phyloP scores from a whole-genome alignment of 1,140 invertebrate species.

The Danaus plexippus region DNA sequence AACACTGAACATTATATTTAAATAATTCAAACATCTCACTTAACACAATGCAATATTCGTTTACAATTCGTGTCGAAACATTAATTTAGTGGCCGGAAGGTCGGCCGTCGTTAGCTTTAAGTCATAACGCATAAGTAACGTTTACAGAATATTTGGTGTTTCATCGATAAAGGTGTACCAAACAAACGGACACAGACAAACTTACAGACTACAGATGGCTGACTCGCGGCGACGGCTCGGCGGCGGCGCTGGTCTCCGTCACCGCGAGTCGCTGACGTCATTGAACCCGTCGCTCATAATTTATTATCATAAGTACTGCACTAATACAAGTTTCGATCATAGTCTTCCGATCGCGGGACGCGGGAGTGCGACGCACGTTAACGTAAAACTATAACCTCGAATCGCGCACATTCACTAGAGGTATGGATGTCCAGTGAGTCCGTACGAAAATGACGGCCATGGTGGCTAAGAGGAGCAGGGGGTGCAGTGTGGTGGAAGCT shows the following conservation, averaged over 20 bases:
- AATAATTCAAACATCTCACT: constrained; percentile 38
- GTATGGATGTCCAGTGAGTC: constrained; percentile 59
- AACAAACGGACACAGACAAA: constrained; percentile 58
- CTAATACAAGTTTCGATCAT: constrained; percentile 64
- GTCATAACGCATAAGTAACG: constrained; percentile 46
- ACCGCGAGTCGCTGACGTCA: constrained; percentile 41
- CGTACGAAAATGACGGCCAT: constrained; percentile 41
- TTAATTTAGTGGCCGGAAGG: constrained; percentile 54
- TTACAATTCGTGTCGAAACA: constrained; percentile 27
- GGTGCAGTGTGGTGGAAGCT: constrained; percentile 18
- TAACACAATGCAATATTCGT: constrained; percentile 29
- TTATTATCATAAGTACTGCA: constrained; percentile 70
- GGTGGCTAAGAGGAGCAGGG: constrained; percentile 28
- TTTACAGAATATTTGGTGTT: constrained; percentile 59
- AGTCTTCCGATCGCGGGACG: constrained; percentile 51
- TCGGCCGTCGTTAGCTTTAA: constrained; percentile 49
- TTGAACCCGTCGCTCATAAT: constrained; percentile 52
- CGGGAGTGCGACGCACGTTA: constrained; percentile 56
- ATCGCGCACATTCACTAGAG: constrained; percentile 66
- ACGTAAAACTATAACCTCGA: constrained; percentile 71
- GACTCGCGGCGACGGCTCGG: constrained; percentile 33
- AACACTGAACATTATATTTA: constrained; percentile 31
- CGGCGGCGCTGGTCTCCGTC: constrained; percentile 21
- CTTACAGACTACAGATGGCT: constrained; percentile 52
- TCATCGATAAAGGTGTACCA: constrained; percentile 47